Conservation (phyloP, 2,797 vertebrate genomes). For the Coracias cyanogaster region DNA sequence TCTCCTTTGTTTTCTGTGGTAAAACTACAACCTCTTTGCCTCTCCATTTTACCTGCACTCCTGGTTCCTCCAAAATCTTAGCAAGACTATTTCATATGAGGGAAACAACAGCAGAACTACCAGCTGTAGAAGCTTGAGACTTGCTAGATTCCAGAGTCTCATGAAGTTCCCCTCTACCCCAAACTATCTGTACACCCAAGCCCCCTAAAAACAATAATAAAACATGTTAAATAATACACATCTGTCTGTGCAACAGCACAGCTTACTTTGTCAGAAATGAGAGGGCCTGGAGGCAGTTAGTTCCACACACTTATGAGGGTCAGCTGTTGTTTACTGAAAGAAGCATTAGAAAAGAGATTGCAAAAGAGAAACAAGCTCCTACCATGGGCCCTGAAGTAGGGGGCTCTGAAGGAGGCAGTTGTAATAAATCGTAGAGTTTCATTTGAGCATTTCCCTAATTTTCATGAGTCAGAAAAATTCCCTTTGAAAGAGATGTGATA, state of each 20-base stretch:
- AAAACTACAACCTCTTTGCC: background rate
- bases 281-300: background rate
- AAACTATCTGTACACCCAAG: background rate
- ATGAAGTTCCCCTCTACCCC: background rate
- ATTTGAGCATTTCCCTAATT: background rate
- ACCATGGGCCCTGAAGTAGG: background rate
- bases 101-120: background rate
- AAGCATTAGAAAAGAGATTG: slow-evolving; percentile 10
- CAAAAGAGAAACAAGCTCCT: background rate
- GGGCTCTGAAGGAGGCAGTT: background rate
- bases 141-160: background rate
- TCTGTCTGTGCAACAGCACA: background rate
- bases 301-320: background rate
- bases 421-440: background rate
- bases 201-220: background rate
- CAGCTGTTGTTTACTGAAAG: slow-evolving; percentile 36
- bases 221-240: background rate
- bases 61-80: background rate
- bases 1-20: background rate
- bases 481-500: background rate
- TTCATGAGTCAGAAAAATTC: slow-evolving; percentile 17
- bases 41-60: background rate
- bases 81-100: background rate
- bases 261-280: background rate
- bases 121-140: background rate